A percentile compares a stretch with the other conserved stretches of the same genome.
Evolutionary conservation across 2,797 vertebrate genomes (phyloP).

Genomic region (Spinibarbus caldwelli): DNA sequence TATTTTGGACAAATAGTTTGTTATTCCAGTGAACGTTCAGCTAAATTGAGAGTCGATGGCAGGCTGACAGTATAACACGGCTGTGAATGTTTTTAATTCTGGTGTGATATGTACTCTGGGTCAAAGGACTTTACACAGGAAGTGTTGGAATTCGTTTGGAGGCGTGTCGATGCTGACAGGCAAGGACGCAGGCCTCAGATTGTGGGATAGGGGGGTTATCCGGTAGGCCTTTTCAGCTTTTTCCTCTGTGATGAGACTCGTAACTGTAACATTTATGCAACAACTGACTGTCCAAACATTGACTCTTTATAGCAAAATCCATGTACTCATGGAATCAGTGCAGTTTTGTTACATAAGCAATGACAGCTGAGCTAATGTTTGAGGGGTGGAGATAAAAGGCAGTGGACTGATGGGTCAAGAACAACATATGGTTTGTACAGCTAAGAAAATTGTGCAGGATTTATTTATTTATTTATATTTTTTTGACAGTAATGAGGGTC

Average conservation of each 20-base stretch:
- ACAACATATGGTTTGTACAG: not conserved
- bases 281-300: conserved; percentile 28
- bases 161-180: conserved; percentile 65
- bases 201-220: conserved; percentile 55
- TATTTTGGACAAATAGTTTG: not conserved
- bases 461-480: not conserved
- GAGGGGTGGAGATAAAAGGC: not conserved
- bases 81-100: conserved; percentile 67
- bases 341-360: not conserved
- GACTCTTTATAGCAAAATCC: conserved; percentile 4
- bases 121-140: conserved; percentile 74
- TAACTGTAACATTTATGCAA: conserved; percentile 37
- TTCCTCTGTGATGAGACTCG: conserved; percentile 28
- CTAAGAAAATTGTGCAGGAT: not conserved
- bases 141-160: conserved; percentile 71
- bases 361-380: conserved; percentile 5
- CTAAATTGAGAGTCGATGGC: not conserved
- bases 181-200: conserved; percentile 67
- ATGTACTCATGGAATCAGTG: not conserved
- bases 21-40: conserved; percentile 15
- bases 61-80: conserved; percentile 49
- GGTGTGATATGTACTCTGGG: conserved; percentile 68
- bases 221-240: conserved; percentile 53
- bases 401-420: not conserved
- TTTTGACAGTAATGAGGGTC: not conserved